A percentile compares a stretch with the other conserved stretches of the same genome.
Conservation (phyloP, 2,888 invertebrate genomes). For the Drosophila helvetica region DNA sequence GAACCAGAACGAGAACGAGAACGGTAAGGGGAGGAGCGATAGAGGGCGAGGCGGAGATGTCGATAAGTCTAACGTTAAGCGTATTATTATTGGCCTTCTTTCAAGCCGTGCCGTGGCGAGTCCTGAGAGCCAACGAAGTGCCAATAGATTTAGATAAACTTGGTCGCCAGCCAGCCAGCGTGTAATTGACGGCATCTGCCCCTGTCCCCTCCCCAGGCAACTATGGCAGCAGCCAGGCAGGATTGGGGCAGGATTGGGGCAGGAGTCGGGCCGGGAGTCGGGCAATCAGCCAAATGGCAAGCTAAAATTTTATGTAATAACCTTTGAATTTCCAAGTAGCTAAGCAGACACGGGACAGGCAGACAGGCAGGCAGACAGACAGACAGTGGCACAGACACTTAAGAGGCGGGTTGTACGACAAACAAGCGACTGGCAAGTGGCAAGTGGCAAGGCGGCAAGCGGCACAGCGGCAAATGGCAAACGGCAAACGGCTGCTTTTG, state of each 20-base stretch:
- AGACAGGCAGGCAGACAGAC: too few species aligned
- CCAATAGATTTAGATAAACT: slow-evolving; percentile 76
- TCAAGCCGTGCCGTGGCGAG: neutral
- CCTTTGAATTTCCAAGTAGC: slow-evolving; percentile 77
- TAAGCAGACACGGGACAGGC: slow-evolving; percentile 40
- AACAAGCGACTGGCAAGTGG: slow-evolving; percentile 37
- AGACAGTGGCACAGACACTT: slow-evolving; percentile 51
- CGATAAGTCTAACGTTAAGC: slow-evolving; percentile 73
- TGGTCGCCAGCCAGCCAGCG: slow-evolving; percentile 9
- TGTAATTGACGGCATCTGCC: slow-evolving; percentile 26
- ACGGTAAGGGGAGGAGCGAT: too few species aligned
- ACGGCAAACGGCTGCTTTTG: slow-evolving; percentile 58
- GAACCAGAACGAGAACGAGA: slow-evolving; percentile 1
- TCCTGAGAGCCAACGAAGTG: slow-evolving; percentile 34
- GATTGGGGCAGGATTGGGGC: slow-evolving; percentile 44
- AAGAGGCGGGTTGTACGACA: slow-evolving; percentile 50
- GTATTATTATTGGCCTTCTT: slow-evolving; percentile 61
- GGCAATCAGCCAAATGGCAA: slow-evolving; percentile 77
- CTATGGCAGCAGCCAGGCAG: slow-evolving; percentile 2
- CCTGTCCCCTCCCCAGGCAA: neutral
- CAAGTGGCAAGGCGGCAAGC: slow-evolving; percentile 17
- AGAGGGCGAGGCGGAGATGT: slow-evolving; percentile 36
- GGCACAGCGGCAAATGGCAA: slow-evolving; percentile 9
- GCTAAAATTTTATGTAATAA: slow-evolving; percentile 80
- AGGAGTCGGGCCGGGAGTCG: slow-evolving; percentile 43